Evolutionary conservation across 1,140 invertebrate genomes (phyloP), one percentile per base, ranked within the genome.

Genomic region (Lepidostoma basale): DNA sequence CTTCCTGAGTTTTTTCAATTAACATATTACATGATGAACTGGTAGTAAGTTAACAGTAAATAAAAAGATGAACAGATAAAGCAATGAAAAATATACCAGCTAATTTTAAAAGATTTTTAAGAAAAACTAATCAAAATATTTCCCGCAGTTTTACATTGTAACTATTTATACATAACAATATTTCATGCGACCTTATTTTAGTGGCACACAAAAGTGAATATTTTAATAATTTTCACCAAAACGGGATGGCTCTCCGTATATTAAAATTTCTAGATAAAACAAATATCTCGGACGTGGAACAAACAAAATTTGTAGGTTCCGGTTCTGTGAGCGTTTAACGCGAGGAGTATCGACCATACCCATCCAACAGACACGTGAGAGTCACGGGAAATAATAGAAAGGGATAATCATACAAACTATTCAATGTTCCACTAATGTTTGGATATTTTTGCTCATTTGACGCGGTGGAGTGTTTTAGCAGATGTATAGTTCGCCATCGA

Each of bases 251-350:
- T 39, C 4, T n/a, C 10, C 12, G 28, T 36, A 33, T 30, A 16
- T 30, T 54, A 54, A 49, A 12, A 54, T 54, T 54, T 54, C 49
- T 30, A 30, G 49, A 54, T 54, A 56, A 56, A 33, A n/a, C 18
- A 36, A 56, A 56, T 30, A 56, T 20, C 52, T 56, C 26, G 28
- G 28, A 33, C 52, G 26, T 39, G 52, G 28, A 56, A 39, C 52
- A 56, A 56, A 56, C 52, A 54, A 33, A 36, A 56, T 56, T 56
- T 56, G 52, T 56, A 56, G 52, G 52, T 56, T 56, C 52, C 52
- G 52, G 52, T 30, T 54, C 28, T 56, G 28, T 22, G 52, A 56
- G 28, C 22, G 52, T 36, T 56, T 6, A 47, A 10, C 44, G 14
- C 28, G 23, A 56, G 36, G 23, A 12, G 33, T 28, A 54, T 54